phyloP scores from a whole-genome alignment of 1,140 invertebrate species.

The Panonychus citri region DNA sequence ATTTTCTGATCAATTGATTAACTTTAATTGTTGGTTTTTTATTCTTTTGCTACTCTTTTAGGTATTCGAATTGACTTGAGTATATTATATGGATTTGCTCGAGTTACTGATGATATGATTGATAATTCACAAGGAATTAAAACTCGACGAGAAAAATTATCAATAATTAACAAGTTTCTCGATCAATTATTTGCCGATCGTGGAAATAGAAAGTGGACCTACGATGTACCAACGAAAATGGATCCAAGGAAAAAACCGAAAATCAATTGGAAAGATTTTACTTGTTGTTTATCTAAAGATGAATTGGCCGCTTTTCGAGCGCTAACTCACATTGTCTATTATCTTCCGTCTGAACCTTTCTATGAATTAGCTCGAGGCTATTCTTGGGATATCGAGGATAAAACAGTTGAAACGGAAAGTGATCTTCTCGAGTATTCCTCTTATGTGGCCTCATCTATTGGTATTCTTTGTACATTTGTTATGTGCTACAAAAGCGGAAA shows the following conservation, averaged over 20 bases:
- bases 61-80: neutral
- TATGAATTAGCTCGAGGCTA: neutral
- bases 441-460: neutral
- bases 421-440: neutral
- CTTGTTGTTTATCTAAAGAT: neutral
- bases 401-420: neutral
- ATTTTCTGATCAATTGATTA: too few relatives aligned
- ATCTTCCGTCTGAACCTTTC: neutral
- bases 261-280: neutral
- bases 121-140: neutral
- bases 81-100: neutral
- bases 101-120: neutral
- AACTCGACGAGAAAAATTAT: neutral
- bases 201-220: neutral
- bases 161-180: neutral
- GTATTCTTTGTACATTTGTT: neutral
- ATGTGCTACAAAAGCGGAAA: neutral
- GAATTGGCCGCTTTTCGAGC: neutral
- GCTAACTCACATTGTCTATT: neutral
- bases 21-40: too few relatives aligned
- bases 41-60: neutral
- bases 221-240: neutral
- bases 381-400: neutral
- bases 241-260: neutral
- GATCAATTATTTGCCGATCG: neutral